Conservation (phyloP, 2,797 vertebrate species). For the Cuniculus paca region DNA sequence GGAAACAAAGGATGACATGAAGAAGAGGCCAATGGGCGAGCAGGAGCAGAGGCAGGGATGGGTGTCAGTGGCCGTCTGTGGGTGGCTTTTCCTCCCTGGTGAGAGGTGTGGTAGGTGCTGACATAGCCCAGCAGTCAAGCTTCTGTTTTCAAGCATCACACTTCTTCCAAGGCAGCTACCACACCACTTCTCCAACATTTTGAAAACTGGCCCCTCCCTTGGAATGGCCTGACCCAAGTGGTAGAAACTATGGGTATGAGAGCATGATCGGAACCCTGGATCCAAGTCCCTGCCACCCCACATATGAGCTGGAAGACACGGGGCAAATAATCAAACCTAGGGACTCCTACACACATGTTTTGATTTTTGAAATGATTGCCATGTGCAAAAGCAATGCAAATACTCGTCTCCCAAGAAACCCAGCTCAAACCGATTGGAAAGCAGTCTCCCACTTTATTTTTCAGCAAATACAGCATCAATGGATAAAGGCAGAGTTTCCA, state of each 20-base stretch:
- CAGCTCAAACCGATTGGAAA: background rate
- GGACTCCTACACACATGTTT: background rate
- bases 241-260: background rate
- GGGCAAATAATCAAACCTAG: background rate
- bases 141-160: background rate
- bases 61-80: background rate
- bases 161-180: background rate
- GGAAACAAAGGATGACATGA: no score
- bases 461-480: background rate
- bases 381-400: background rate
- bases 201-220: background rate
- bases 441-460: background rate
- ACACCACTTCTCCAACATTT: background rate
- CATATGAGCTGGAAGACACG: background rate
- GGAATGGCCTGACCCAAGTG: background rate
- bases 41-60: background rate
- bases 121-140: no score
- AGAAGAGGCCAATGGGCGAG: background rate
- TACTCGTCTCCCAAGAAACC: background rate
- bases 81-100: background rate
- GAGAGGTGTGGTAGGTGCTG: background rate
- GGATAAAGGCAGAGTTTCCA: background rate
- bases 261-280: background rate
- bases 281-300: background rate
- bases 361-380: background rate